These are phyloP conservation scores for Phainopepla nitens DNA, from an alignment of 2,113 vertebrate species.

Conservation along the genomic window DNA sequence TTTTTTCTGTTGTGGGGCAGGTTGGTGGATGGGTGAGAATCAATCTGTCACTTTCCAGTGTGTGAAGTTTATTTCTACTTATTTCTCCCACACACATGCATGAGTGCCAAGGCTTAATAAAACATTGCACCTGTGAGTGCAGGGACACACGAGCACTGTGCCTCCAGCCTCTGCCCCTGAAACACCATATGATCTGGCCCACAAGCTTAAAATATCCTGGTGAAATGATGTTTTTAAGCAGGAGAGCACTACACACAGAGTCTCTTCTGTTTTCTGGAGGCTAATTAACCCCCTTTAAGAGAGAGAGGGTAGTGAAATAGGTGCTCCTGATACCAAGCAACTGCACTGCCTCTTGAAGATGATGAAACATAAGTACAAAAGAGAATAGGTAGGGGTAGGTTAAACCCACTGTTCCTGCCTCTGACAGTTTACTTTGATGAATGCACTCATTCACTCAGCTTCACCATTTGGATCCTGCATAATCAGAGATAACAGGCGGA, in stretches of 20 bases:
- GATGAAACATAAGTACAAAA: slow-evolving; percentile 39
- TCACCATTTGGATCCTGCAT: slow-evolving; percentile 70
- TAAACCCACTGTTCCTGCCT: slow-evolving; percentile 17
- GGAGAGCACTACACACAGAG: not conserved
- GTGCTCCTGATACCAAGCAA: not conserved
- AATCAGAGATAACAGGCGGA: slow-evolving; percentile 71
- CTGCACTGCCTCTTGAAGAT: not conserved
- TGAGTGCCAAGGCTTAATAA: not conserved
- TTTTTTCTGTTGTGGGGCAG: slow-evolving; percentile 63
- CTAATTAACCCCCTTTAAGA: slow-evolving; percentile 71
- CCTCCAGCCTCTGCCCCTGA: slow-evolving; percentile 66
- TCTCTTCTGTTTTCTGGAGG: slow-evolving; percentile 53
- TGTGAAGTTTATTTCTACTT: slow-evolving; percentile 45
- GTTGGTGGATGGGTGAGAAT: slow-evolving; percentile 60
- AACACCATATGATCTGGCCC: slow-evolving; percentile 56
- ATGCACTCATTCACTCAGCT: slow-evolving; percentile 63
- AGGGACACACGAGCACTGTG: slow-evolving; percentile 41
- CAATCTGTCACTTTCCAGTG: slow-evolving; percentile 29
- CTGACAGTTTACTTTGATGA: slow-evolving; percentile 69
- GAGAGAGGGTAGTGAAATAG: slow-evolving; percentile 3
- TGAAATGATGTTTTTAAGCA: slow-evolving; percentile 56
- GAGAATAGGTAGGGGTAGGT: slow-evolving; percentile 47
- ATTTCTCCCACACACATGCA: not conserved
- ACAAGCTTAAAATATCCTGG: slow-evolving; percentile 60
- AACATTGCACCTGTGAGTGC: slow-evolving; percentile 42